Evolutionary conservation across 1,140 invertebrate species (phyloP).

Genomic region (Drosophila pandora): DNA sequence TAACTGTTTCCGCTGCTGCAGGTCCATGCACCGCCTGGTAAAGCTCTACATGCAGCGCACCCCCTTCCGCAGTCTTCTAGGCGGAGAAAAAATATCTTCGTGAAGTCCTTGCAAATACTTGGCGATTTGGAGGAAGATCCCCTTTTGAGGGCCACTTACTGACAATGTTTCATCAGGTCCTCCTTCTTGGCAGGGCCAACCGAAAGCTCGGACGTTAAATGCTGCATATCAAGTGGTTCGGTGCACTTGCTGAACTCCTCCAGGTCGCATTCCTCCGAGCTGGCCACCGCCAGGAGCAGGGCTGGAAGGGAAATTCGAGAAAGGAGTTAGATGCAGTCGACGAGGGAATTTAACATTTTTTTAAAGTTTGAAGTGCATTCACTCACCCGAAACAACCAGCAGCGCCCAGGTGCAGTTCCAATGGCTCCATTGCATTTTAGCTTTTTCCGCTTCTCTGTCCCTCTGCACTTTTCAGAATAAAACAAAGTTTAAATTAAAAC

Average conservation of each 20-base stretch:
- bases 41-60: slow-evolving; percentile 91
- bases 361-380: not conserved
- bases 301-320: slow-evolving; percentile 68
- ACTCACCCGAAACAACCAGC: slow-evolving; percentile 62
- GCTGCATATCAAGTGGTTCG: slow-evolving; percentile 86
- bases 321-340: not conserved
- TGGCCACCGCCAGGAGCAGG: slow-evolving; percentile 57
- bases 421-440: slow-evolving; percentile 53
- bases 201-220: slow-evolving; percentile 85
- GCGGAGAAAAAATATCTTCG: not conserved
- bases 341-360: slow-evolving; percentile 2
- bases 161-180: slow-evolving; percentile 86
- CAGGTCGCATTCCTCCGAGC: slow-evolving; percentile 85
- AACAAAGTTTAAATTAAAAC: not conserved
- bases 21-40: slow-evolving; percentile 89
- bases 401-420: slow-evolving; percentile 39
- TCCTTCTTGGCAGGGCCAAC: slow-evolving; percentile 85
- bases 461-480: slow-evolving; percentile 12
- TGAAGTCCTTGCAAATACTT: slow-evolving; percentile 3
- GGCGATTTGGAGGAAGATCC: slow-evolving; percentile 6
- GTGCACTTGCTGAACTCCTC: slow-evolving; percentile 86
- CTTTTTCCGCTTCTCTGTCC: not conserved
- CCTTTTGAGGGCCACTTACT: slow-evolving; percentile 85
- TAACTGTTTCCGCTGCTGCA: slow-evolving; percentile 88
- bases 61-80: slow-evolving; percentile 88